Evolutionary conservation across 2,888 invertebrate genomes (phyloP), one percentile per base, ranked within the genome.

Genomic region (Belgica antarctica): DNA sequence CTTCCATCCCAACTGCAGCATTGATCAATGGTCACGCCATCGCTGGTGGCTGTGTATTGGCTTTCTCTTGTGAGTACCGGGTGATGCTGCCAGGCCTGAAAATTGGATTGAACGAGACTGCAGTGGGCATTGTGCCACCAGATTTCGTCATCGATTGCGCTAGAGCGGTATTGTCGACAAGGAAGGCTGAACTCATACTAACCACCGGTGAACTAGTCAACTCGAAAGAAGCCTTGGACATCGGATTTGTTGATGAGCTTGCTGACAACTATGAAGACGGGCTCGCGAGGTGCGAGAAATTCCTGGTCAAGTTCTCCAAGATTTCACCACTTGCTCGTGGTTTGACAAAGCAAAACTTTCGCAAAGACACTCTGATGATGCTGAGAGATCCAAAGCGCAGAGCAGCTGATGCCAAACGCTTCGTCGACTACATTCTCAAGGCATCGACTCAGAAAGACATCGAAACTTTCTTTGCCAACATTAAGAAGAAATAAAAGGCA

Each of bases 91-190:
- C 87, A 0, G 87, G 88, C 73, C 87, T 81, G 74, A 84, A 83
- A 10, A 92, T 92, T 63, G 92, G 92, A 0, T 80, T 92, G 3
- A 92, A 92, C 76, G 92, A 92, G 82, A 89, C 90, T 0, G 83
- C 86, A 66, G 79, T 92, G 63, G 92, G 90, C 24, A 86, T 90
- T 65, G 82, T 85, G 0, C 88, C 89, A 1, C 89, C 89, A 0
- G 78, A 77, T 68, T 90, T 89, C 89, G 85, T 86, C 75, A 82
- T 83, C 77, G 80, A 81, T 59, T 80, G 83, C 0, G 81, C 86
- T 82, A 76, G 75, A 52, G 83, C 85, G 75, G 82, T 82, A 1
- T 83, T 86, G 36, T 83, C 89, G 0, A 77, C 80, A 28, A 79
- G 90, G 73, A 82, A 86, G 71, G 82, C 89, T 0, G 92, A 92